Evolutionary conservation across 2,113 vertebrate species (phyloP).

Genomic region (Plestiodon gilberti): DNA sequence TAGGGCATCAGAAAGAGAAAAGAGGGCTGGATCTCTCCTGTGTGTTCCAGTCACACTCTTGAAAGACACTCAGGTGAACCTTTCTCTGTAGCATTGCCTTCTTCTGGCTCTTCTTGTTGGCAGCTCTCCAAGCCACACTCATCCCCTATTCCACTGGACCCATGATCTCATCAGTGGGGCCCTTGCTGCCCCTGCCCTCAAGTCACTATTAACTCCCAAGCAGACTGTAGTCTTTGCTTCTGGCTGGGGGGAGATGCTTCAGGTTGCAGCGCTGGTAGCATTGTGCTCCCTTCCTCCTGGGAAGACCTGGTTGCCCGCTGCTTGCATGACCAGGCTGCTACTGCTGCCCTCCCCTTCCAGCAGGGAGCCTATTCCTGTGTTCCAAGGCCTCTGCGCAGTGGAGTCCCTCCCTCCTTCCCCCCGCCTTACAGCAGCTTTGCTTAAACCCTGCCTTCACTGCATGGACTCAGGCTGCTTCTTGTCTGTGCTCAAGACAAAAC

Average conservation of each 20-base stretch:
- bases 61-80: not conserved
- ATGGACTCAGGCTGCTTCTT: not conserved
- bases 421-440: not conserved
- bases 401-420: not conserved
- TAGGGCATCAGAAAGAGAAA: not conserved
- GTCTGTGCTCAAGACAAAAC: not conserved
- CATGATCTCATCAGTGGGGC: not conserved
- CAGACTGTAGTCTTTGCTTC: not conserved
- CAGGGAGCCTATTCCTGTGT: not conserved
- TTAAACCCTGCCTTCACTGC: not conserved
- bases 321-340: too few species aligned
- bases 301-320: too few species aligned
- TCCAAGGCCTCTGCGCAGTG: not conserved
- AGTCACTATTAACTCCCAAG: not conserved
- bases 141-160: not conserved
- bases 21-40: not conserved
- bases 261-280: not conserved
- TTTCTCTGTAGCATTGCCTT: not conserved
- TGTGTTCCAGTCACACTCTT: not conserved
- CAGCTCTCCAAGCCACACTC: not conserved
- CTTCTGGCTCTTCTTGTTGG: not conserved
- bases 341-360: not conserved
- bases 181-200: not conserved
- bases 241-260: not conserved
- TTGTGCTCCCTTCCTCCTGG: not conserved